Conservation (phyloP, 2,797 vertebrate genomes). For the Glossophaga mutica region DNA sequence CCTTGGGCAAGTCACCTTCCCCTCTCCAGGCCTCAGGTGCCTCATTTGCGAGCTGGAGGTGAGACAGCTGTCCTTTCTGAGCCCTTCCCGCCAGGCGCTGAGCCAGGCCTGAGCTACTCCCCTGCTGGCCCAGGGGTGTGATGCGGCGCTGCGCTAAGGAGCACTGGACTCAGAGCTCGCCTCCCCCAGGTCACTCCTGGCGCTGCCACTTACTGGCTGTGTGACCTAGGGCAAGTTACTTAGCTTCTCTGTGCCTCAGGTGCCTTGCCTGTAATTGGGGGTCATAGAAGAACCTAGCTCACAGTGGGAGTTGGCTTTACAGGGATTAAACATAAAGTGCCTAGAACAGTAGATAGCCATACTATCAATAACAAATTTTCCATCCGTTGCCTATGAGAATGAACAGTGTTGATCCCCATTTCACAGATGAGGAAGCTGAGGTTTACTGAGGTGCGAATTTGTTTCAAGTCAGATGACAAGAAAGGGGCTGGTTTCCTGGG, state of each 20-base stretch:
- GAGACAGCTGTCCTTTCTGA: rapidly evolving
- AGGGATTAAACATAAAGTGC: not conserved
- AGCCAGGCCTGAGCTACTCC: no score
- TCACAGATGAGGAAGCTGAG: not conserved
- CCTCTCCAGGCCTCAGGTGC: not conserved
- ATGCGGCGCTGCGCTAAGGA: rapidly evolving
- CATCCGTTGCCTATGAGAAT: rapidly evolving
- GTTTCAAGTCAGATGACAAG: not conserved
- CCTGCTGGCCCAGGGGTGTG: not conserved
- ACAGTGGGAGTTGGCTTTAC: not conserved
- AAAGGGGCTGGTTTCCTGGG: not conserved
- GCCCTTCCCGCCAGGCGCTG: rapidly evolving
- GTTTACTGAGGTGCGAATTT: not conserved
- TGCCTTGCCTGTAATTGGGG: not conserved
- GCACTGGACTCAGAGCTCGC: not conserved
- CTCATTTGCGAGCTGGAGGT: not conserved
- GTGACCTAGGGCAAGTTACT: not conserved
- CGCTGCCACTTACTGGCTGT: not conserved
- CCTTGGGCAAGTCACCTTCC: not conserved
- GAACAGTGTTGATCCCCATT: not conserved
- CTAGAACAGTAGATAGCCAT: not conserved
- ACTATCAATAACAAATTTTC: not conserved
- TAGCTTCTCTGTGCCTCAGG: not conserved
- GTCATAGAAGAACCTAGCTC: not conserved
- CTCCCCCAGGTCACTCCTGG: not conserved